Percentiles rank a stretch among this genome's conserved stretches.
phyloP scores from a whole-genome alignment of 2,888 invertebrate species.

The Amiota minor region DNA sequence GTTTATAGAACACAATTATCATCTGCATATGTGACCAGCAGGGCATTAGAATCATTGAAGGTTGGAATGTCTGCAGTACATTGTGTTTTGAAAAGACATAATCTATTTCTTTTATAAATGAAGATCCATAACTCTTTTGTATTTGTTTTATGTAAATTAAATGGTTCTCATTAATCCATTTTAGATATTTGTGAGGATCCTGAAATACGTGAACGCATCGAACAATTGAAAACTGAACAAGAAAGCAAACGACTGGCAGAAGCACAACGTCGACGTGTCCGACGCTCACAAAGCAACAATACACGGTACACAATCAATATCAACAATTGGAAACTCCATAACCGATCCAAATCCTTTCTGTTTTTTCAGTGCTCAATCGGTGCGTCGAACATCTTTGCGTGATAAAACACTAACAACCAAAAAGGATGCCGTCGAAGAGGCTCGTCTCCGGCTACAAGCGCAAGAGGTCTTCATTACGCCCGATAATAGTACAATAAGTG shows the following conservation, averaged over 20 bases:
- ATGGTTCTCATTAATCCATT: neutral
- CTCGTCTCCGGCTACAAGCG: constrained; percentile 81
- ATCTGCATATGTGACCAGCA: too few species aligned
- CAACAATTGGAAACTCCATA: neutral
- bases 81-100: too few species aligned
- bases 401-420: constrained; percentile 95
- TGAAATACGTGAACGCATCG: constrained; percentile 91
- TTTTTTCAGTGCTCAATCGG: constrained; percentile 85
- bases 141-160: neutral
- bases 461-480: constrained; percentile 75
- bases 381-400: constrained; percentile 91
- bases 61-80: too few species aligned
- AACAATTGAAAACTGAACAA: constrained; percentile 91
- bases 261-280: constrained; percentile 78
- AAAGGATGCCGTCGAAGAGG: constrained; percentile 95
- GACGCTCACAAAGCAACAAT: constrained; percentile 83
- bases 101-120: too few species aligned
- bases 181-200: constrained; percentile 96
- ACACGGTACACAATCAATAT: constrained; percentile 67
- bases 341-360: constrained; percentile 16
- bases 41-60: too few species aligned
- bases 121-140: too few species aligned
- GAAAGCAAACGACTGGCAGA: constrained; percentile 81
- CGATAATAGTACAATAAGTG: constrained; percentile 60
- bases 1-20: too few species aligned